These are phyloP conservation scores for Gymnopithys bicolor DNA, from an alignment of 2,797 vertebrate species.

Conservation along the genomic window DNA sequence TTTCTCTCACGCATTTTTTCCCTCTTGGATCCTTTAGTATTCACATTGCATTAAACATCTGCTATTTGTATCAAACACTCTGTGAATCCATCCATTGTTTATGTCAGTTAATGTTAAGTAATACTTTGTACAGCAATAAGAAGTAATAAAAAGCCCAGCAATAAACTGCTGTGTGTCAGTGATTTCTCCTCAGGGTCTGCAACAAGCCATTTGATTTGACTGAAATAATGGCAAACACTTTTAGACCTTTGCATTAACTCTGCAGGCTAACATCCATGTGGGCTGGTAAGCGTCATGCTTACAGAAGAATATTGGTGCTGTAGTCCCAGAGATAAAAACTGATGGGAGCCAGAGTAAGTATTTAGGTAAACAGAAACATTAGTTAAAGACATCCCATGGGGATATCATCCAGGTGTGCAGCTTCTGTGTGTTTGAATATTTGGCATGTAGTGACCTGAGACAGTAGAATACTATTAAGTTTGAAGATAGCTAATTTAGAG, in stretches of 20 bases:
- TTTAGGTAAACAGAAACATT: not conserved
- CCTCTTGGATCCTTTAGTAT: conserved; percentile 46
- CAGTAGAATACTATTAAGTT: not conserved
- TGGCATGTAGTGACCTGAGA: not conserved
- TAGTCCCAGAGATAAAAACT: not conserved
- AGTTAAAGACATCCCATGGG: not conserved
- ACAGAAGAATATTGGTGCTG: not conserved
- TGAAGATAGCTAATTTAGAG: not conserved
- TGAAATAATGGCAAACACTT: conserved; percentile 54
- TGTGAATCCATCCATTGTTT: conserved; percentile 69
- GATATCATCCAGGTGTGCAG: not conserved
- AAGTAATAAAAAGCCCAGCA: conserved; percentile 65
- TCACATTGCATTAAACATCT: conserved; percentile 51
- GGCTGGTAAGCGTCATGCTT: not conserved
- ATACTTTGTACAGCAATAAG: conserved; percentile 62
- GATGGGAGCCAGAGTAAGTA: not conserved
- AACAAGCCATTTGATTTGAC: conserved; percentile 63
- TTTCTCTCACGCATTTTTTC: not conserved
- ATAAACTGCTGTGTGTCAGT: conserved; percentile 56
- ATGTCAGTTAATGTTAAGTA: conserved; percentile 70
- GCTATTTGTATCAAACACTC: conserved; percentile 39
- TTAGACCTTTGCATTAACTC: conserved; percentile 51
- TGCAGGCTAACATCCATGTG: not conserved
- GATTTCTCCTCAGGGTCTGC: conserved; percentile 63
- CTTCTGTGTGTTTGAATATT: not conserved